Base-by-base conservation (phyloP, 2,888 invertebrate genomes). In the Oligia strigilis region DNA sequence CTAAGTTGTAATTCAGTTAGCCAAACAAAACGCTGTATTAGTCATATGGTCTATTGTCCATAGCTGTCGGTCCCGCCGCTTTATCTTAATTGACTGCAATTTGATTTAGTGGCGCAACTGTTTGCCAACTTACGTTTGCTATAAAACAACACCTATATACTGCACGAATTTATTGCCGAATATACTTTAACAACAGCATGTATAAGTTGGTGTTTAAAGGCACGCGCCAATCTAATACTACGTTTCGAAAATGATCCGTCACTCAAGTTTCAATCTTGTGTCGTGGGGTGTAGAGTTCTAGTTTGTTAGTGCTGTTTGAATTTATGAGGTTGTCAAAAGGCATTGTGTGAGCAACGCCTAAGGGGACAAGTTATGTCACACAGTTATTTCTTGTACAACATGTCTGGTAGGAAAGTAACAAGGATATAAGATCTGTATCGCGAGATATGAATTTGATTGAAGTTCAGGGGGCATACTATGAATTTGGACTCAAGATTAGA, bases 31-130 rank as follows among this genome's bases (percentile, higher is more conserved):
- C 94, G 94, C 87, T 91, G 94, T 93, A 94, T 96, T 96, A 96
- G 96, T 96, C 96, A 96, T 94, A 94, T 94, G 92, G 89, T 92
- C 94, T 93, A 96, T 96, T 96, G 96, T 96, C 94, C 93, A 91
- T 90, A 92, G 94, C 95, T 95, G 96, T 96, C 96, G 93, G 93
- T 93, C 92, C 91, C 91, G 92, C 92, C 92, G 95, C 95, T 95
- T 96, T 96, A 96, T 96, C 97, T 97, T 97, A 97, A 97, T 97
- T 97, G 96, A 96, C 95, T 95, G 92, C 94, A 93, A 94, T 96
- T 96, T 96, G 96, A 97, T 96, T 96, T 96, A 96, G 94, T 95
- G 92, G 93, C 92, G 91, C 93, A 92, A 92, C 91, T 88, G 88
- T 88, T 89, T 82, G 88, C 94, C 88, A 93, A 94, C 86, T 92